Conservation (phyloP, 2,113 vertebrate genomes). For the Phalacrocorax pelagicus region DNA sequence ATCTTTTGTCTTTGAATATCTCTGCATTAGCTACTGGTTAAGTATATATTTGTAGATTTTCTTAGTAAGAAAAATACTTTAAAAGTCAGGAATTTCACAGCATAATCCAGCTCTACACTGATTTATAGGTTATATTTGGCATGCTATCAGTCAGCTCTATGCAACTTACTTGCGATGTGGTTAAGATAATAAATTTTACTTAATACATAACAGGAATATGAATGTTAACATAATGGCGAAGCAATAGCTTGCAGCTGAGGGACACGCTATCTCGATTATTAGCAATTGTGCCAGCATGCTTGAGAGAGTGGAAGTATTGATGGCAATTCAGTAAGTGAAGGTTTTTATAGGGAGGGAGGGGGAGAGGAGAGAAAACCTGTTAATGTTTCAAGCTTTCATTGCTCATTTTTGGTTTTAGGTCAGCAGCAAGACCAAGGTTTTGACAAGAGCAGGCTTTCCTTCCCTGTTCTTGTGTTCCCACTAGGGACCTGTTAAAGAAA, state of each 20-base stretch:
- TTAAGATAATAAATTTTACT: background rate
- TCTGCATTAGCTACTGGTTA: background rate
- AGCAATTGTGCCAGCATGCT: background rate
- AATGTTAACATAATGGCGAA: background rate
- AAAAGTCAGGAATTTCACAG: background rate
- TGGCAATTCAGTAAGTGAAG: background rate
- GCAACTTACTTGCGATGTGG: background rate
- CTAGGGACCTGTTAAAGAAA: background rate
- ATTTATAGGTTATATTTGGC: background rate
- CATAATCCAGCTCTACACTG: background rate
- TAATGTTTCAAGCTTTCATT: background rate
- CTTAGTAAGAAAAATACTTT: background rate
- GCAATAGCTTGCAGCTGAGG: background rate
- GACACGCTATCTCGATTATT: background rate
- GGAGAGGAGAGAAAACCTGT: background rate
- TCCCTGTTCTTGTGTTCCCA: background rate
- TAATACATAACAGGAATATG: background rate
- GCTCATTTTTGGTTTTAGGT: background rate
- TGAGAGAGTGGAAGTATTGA: background rate
- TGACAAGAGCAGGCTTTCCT: background rate
- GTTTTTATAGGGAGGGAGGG: background rate
- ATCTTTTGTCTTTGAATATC: background rate
- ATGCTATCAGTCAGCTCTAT: background rate
- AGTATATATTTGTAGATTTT: background rate
- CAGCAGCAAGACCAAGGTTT: background rate